Percentiles rank a stretch among this genome's conserved stretches.
phyloP scores from a whole-genome alignment of 2,113 vertebrate genomes.

The Chrysochloris asiatica region DNA sequence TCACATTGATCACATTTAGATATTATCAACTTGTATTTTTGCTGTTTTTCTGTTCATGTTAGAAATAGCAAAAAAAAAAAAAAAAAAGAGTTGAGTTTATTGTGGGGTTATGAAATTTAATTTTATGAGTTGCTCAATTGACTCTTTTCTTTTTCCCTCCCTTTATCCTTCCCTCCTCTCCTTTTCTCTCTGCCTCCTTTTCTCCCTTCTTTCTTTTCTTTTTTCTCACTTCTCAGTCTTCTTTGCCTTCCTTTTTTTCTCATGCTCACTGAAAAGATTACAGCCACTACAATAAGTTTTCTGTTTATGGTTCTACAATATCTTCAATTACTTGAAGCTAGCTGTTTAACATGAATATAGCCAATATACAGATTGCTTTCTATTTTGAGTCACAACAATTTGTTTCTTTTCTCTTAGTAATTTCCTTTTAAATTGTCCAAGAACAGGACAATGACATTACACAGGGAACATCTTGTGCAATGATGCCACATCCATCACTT shows the following conservation, averaged over 20 bases:
- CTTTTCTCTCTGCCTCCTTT: accelerated
- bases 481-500: constrained; percentile 16
- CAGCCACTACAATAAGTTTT: not conserved
- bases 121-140: not conserved
- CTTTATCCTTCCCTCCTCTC: accelerated
- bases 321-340: not conserved
- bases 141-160: not conserved
- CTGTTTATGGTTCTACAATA: not conserved
- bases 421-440: constrained; percentile 21
- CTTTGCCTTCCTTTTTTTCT: not conserved
- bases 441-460: not conserved
- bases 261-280: not conserved
- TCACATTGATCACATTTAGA: not conserved
- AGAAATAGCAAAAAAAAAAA: constrained; percentile 8
- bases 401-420: not conserved
- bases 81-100: not conserved
- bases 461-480: constrained; percentile 24
- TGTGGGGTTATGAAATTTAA: not conserved
- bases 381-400: not conserved
- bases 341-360: not conserved
- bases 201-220: no score
- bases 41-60: not conserved
- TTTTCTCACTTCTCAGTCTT: not conserved
- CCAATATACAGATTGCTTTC: not conserved
- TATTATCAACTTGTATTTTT: not conserved